Evolutionary conservation across 2,797 vertebrate genomes (phyloP), one percentile per base, ranked within the genome.

Genomic region (Pempheris klunzingeri): DNA sequence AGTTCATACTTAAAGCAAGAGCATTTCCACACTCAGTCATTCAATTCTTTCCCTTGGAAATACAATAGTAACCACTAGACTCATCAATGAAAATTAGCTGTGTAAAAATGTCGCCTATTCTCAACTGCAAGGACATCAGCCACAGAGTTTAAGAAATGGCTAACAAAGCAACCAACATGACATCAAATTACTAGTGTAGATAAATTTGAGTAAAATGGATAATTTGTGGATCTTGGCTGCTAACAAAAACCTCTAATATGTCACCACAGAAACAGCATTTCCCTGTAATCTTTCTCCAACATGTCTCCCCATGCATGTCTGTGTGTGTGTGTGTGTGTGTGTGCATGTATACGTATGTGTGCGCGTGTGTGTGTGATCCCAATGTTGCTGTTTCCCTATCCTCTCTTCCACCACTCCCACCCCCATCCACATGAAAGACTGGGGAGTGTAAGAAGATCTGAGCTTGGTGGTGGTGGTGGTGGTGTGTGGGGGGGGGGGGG

Each of bases 351-450:
- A 34, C 58, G 59, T 38, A 73, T 66, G 58, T 41, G 34, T 61
- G 65, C 46, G 53, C 63, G 62, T 55, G 61, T 53, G 63, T 64
- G 32, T 72, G 50, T 36, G 58, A 62, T 78, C 78, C 58, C 58
- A 71, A 57, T 66, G 57, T 78, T 71, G 70, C 53, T 59, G 70
- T 73, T 78, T 80, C 46, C 62, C n/a, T 34, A 52, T 71, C 50
- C 49, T 47, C 54, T 58, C 20, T 28, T 41, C 46, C 20, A 1
- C 59, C 62, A 44, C 54, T 55, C 52, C 57, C 47, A 63, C 38
- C 65, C 36, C 46, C 59, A 55, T 69, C 74, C 69, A 78, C 81
- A 87, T 87, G 76, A 89, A 88, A 67, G 76, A 59, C 43, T 65
- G 38, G 14, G 61, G 36, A 73, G 55, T 49, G 24, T 78, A 80